Evolutionary conservation across 2,797 vertebrate genomes (phyloP).

Genomic region (Falco cherrug): DNA sequence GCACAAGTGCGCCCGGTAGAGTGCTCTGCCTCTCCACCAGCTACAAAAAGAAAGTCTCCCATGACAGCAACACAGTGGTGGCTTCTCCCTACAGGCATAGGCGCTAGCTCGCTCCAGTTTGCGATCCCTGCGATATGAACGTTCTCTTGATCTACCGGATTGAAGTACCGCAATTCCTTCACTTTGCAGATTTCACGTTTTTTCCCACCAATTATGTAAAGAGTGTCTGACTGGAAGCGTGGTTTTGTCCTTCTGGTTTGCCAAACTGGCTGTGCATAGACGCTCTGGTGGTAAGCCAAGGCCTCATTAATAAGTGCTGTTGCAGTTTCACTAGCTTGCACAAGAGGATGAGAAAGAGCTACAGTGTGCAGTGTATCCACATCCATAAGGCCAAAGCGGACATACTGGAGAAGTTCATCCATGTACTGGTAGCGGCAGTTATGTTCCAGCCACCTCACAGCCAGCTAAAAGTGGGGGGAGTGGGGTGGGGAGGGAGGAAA

Average conservation of each 20-base stretch:
- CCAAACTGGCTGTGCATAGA: slow-evolving; percentile 92
- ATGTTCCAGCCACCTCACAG: slow-evolving; percentile 93
- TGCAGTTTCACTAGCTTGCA: slow-evolving; percentile 85
- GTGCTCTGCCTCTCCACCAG: slow-evolving; percentile 93
- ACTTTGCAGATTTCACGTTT: slow-evolving; percentile 93
- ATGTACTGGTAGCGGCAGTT: slow-evolving; percentile 91
- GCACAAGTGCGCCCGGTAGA: slow-evolving; percentile 89
- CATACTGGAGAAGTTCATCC: slow-evolving; percentile 90
- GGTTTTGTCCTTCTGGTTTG: slow-evolving; percentile 91
- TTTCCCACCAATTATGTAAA: slow-evolving; percentile 91
- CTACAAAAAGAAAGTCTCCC: slow-evolving; percentile 95
- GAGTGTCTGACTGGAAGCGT: slow-evolving; percentile 91
- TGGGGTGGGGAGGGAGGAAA: not conserved
- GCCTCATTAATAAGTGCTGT: slow-evolving; percentile 90
- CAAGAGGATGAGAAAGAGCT: slow-evolving; percentile 85
- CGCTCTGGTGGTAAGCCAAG: slow-evolving; percentile 89
- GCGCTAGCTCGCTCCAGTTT: slow-evolving; percentile 93
- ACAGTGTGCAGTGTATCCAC: slow-evolving; percentile 86
- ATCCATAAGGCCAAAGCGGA: slow-evolving; percentile 96
- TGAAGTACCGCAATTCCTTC: slow-evolving; percentile 91
- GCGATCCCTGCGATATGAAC: slow-evolving; percentile 86
- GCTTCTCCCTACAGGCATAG: slow-evolving; percentile 92
- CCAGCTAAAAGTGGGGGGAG: slow-evolving; percentile 79
- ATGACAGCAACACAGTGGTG: slow-evolving; percentile 94
- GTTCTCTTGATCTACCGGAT: slow-evolving; percentile 87